phyloP scores from a whole-genome alignment of 2,888 invertebrate genomes.

The Colletes collaris region DNA sequence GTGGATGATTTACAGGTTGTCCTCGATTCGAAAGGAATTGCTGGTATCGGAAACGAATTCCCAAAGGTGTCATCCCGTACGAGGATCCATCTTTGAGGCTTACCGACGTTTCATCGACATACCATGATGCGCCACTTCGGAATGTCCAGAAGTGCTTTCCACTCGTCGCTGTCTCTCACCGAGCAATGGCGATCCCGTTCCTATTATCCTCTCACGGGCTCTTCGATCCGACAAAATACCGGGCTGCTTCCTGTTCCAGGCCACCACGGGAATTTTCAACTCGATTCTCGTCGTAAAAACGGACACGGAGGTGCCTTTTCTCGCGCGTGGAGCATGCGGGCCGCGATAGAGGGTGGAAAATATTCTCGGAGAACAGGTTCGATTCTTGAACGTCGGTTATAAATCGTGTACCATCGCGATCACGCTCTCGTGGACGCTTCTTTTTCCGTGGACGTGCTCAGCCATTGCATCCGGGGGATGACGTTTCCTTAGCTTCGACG shows the following conservation, averaged over 20 bases:
- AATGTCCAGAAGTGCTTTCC: not conserved
- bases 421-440: not conserved
- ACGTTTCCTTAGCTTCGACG: not conserved
- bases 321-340: not conserved
- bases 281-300: not conserved
- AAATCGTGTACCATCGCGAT: slow-evolving; percentile 23
- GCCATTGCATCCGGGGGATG: not conserved
- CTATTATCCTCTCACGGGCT: not conserved
- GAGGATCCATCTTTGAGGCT: slow-evolving; percentile 7
- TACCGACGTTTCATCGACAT: slow-evolving; percentile 7
- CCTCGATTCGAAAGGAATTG: slow-evolving; percentile 15
- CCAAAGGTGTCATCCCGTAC: slow-evolving; percentile 18
- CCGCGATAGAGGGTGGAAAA: not conserved
- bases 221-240: not conserved
- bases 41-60: slow-evolving; percentile 32
- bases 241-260: not conserved
- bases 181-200: not conserved
- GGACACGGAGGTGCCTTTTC: not conserved
- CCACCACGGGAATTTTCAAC: not conserved
- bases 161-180: no score
- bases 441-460: not conserved
- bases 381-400: slow-evolving; percentile 9
- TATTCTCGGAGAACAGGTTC: not conserved
- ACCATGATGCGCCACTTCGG: not conserved
- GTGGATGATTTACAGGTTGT: slow-evolving; percentile 12